phyloP scores from a whole-genome alignment of 1,140 invertebrate genomes.

The Cydia pomonella region DNA sequence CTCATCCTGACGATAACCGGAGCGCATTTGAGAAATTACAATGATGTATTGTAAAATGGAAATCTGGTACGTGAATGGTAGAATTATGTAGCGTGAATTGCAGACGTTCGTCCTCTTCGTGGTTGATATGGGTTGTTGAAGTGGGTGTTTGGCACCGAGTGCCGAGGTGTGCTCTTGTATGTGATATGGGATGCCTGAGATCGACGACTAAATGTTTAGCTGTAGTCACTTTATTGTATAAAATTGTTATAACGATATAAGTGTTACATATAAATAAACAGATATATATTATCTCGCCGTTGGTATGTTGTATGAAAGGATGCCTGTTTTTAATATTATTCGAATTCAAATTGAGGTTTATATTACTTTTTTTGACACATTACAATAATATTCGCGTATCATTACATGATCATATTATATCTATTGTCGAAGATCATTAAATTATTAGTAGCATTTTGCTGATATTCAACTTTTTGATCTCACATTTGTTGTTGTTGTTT shows the following conservation, averaged over 20 bases:
- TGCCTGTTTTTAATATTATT: slow-evolving; percentile 79
- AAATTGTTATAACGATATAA: slow-evolving; percentile 61
- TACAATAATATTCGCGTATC: slow-evolving; percentile 34
- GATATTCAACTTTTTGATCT: slow-evolving; percentile 48
- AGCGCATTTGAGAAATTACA: slow-evolving; percentile 28
- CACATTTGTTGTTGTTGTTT: slow-evolving; percentile 50
- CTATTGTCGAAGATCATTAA: slow-evolving; percentile 27
- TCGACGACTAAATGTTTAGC: slow-evolving; percentile 57
- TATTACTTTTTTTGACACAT: slow-evolving; percentile 37
- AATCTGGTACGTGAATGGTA: slow-evolving; percentile 40
- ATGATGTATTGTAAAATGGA: slow-evolving; percentile 37
- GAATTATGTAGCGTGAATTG: slow-evolving; percentile 52
- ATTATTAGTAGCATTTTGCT: slow-evolving; percentile 29
- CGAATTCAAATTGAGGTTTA: slow-evolving; percentile 48
- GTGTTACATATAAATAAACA: slow-evolving; percentile 74
- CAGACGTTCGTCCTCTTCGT: slow-evolving; percentile 44
- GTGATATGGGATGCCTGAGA: slow-evolving; percentile 58
- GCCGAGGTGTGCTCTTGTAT: slow-evolving; percentile 63
- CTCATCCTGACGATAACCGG: background rate
- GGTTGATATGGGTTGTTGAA: slow-evolving; percentile 45
- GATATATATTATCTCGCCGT: slow-evolving; percentile 61
- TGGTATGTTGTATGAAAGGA: slow-evolving; percentile 51
- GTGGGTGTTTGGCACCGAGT: slow-evolving; percentile 52
- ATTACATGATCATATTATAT: slow-evolving; percentile 32
- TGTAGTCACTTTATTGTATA: slow-evolving; percentile 53